phyloP scores from a whole-genome alignment of 2,113 vertebrate species.

The Myotis lucifugus region DNA sequence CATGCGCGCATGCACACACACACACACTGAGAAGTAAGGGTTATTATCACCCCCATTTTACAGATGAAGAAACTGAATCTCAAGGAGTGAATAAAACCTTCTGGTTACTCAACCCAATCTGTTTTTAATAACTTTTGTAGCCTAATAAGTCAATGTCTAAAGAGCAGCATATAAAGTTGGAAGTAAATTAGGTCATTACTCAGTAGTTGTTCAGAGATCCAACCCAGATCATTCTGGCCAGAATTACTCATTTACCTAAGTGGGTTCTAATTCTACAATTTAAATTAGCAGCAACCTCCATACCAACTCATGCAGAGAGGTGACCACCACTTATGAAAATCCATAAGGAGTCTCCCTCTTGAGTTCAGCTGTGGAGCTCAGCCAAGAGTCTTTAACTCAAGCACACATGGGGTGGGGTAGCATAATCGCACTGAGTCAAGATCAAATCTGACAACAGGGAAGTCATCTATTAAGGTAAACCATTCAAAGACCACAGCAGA shows the following conservation, averaged over 20 bases:
- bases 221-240: background rate
- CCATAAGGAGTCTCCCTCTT: conserved; percentile 25
- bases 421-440: conserved; percentile 69
- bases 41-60: background rate
- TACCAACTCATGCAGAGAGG: background rate
- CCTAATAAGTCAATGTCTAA: background rate
- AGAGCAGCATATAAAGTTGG: conserved; percentile 17
- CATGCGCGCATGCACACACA: background rate
- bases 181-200: background rate
- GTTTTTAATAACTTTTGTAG: background rate
- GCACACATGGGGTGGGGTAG: background rate
- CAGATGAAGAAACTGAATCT: conserved; percentile 1
- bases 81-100: conserved; percentile 13
- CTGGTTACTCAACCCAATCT: background rate
- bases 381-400: conserved; percentile 74
- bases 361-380: conserved; percentile 65
- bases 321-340: conserved; percentile 72
- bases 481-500: conserved; percentile 75
- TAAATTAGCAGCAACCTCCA: conserved; percentile 52
- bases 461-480: conserved; percentile 72
- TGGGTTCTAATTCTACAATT: conserved; percentile 66
- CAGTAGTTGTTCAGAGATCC: background rate
- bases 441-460: conserved; percentile 70
- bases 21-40: background rate
- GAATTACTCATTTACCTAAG: background rate